phyloP scores from a whole-genome alignment of 2,113 vertebrate genomes.

The Saccopteryx leptura region DNA sequence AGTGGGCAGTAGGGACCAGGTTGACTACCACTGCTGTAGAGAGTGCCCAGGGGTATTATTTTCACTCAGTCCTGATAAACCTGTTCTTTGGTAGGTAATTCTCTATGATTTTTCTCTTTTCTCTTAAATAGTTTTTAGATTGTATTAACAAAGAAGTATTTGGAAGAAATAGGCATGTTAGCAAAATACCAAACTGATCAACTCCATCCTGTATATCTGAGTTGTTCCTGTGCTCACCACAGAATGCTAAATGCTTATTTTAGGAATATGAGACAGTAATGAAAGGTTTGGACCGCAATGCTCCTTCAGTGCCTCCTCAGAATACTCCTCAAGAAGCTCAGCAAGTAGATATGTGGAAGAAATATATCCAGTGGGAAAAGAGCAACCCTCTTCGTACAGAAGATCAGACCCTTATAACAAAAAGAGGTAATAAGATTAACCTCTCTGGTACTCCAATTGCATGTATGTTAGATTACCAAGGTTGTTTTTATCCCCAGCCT shows the following conservation, averaged over 20 bases:
- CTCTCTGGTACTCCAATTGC: background rate
- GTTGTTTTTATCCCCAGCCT: background rate
- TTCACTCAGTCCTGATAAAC: background rate
- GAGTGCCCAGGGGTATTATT: background rate
- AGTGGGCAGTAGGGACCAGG: too few species aligned
- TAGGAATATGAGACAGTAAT: constrained; percentile 99
- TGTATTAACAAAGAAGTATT: constrained; percentile 62
- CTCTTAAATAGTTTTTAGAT: constrained; percentile 61
- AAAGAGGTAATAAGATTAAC: constrained; percentile 92
- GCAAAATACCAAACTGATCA: background rate
- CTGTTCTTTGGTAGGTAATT: background rate
- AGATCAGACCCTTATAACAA: constrained; percentile 99
- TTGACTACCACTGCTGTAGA: background rate
- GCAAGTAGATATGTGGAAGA: constrained; percentile 99
- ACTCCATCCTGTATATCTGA: background rate
- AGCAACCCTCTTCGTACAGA: constrained; percentile 98
- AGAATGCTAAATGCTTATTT: constrained; percentile 47
- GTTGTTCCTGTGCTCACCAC: constrained; percentile 34
- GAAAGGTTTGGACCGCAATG: constrained; percentile 99
- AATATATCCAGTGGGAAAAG: constrained; percentile 99
- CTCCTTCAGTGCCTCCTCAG: constrained; percentile 98
- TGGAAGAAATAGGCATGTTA: constrained; percentile 40
- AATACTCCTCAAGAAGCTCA: constrained; percentile 99
- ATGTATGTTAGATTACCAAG: background rate
- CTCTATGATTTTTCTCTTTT: constrained; percentile 5